Evolutionary conservation across 2,888 invertebrate species (phyloP), one percentile per base, ranked within the genome.

Genomic region (Epinotia brunnichana): DNA sequence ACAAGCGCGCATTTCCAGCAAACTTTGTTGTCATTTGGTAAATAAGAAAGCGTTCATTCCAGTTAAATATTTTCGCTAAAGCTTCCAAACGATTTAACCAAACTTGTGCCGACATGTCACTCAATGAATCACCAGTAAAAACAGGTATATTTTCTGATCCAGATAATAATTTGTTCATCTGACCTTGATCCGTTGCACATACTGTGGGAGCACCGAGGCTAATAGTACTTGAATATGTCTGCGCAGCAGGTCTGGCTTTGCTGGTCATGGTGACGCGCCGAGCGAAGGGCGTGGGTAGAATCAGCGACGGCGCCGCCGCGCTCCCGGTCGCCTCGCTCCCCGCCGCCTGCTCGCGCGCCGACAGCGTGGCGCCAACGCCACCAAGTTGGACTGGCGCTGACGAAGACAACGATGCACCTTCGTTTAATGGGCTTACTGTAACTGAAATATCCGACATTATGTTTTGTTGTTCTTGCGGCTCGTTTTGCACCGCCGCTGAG

Each of bases 31-130:
- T 69, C 69, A 69, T 69, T 19, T 69, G 60, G 17, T 69, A 48
- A n/a, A 69, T 69, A 19, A 69, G 39, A 3, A 24, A 24, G 2
- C 54, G 35, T 54, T 69, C 69, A 17, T 61, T 48, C 69, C 61
- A 69, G 4, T 21, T 24, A n/a, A 39, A 69, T 11, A 69, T 61
- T 21, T 69, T 69, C 10, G 69, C 69, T 4, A 69, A 21, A 2
- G 69, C 39, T 15, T 70, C 70, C 29, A 70, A 19, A 13, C 70
- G 62, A 9, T 70, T 41, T 15, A 70, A 3, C 63, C 70, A 70
- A 19, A 35, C 53, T 24, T 29, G 29, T 10, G 19, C 63, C n/a
- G 62, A 57, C 56, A 70, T 56, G 13, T 63, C 48, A 51, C 51
- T 69, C n/a, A 11, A 24, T 3, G 60, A 5, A 48, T 70, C 63